Base-by-base conservation (phyloP, 2,797 vertebrate genomes). In the Pygocentrus nattereri region DNA sequence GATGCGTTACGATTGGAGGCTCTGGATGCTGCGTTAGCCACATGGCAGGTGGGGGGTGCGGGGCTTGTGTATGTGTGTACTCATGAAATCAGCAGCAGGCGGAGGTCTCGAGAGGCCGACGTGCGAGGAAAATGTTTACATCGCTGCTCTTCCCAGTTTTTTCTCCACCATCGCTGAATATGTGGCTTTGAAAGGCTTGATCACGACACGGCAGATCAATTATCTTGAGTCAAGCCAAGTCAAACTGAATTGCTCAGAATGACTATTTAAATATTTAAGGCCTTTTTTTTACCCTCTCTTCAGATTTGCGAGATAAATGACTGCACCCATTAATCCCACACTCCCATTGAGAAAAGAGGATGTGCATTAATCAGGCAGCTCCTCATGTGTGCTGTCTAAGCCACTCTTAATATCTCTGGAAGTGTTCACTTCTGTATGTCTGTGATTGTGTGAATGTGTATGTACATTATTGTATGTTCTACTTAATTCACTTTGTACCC, bases 221-320 rank as follows among this genome's bases (percentile, higher is more conserved):
- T 81, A 67, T 6, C 52, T 18, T 23, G 15, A 75, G 27, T 25
- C 50, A 15, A 61, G 56, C 19, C 23, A 31, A 56, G 71, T 74
- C 38, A 58, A 44, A 25, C n/a, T 8, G 47, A 74, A 68, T 67
- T 65, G 69, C 34, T 64, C 18, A 6, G 27, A 56, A 54, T 19
- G 10, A 41, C 4, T 74, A 10, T 19, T 80, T 58, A 47, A 80
- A 19, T 47, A 68, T 68, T 74, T 34, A 74, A 68, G 71, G 23
- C 23, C 47, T 15, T 18, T 71, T 72, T 72, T 23, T 30, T 25
- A 56, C 73, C 44, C 21, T 5, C 49, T 23, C 34, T 30, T 74
- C 49, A 74, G 59, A 64, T 72, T 71, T 25, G 16, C 34, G 47
- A 65, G 23, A 58, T 74, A 27, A 80, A 80, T 50, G 70, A 54